Conservation (phyloP, 2,797 vertebrate genomes). For the Nothura maculosa region DNA sequence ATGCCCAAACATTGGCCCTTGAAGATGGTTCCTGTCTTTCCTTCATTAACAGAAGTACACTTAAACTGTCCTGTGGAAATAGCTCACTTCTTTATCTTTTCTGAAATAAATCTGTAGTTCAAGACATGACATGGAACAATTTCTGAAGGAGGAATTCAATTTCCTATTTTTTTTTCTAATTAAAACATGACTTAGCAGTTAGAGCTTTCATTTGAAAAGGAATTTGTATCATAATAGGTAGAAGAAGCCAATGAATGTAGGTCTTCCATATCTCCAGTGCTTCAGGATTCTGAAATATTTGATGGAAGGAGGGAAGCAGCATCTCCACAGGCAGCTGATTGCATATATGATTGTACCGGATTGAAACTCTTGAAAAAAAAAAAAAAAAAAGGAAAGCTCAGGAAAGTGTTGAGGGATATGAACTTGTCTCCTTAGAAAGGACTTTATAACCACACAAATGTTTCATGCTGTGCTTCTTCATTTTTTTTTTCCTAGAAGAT, state of each 20-base stretch:
- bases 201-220: conserved; percentile 21
- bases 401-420: neutral
- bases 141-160: neutral
- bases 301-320: conserved; percentile 12
- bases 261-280: neutral
- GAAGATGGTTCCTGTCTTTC: neutral
- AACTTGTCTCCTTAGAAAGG: neutral
- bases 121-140: neutral
- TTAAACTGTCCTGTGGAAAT: neutral
- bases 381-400: neutral
- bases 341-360: neutral
- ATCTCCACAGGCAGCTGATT: neutral
- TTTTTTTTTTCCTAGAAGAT: neutral
- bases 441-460: neutral
- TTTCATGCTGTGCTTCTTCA: neutral
- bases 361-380: conserved; percentile 12
- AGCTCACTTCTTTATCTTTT: neutral
- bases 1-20: neutral
- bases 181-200: conserved; percentile 31
- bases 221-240: neutral
- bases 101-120: neutral
- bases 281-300: conserved; percentile 18
- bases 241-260: conserved; percentile 32
- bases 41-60: neutral
- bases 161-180: conserved; percentile 21